phyloP scores from a whole-genome alignment of 2,113 vertebrate genomes.

The Pomatostomus ruficeps region DNA sequence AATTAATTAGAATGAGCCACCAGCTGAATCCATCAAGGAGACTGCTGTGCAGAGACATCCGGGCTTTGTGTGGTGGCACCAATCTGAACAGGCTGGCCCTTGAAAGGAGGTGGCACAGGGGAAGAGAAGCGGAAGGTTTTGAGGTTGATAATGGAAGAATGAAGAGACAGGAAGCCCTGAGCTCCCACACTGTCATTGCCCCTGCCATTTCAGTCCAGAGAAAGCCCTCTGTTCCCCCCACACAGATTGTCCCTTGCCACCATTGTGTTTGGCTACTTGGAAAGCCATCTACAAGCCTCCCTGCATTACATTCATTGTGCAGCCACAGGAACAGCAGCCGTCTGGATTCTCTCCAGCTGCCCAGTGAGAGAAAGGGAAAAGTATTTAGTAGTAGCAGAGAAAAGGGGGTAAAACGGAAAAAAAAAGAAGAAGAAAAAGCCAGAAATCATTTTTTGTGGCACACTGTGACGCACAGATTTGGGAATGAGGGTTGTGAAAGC shows the following conservation, averaged over 20 bases:
- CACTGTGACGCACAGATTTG: constrained; percentile 17
- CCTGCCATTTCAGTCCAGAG: not conserved
- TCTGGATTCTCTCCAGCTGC: constrained; percentile 28
- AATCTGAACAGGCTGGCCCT: not conserved
- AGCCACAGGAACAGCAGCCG: not conserved
- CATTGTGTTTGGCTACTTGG: not conserved
- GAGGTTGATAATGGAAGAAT: not conserved
- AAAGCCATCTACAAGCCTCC: not conserved
- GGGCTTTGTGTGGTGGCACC: constrained; percentile 8
- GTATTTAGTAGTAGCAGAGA: not conserved
- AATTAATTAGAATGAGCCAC: not conserved
- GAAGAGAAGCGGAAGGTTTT: not conserved
- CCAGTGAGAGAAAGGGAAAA: constrained; percentile 25
- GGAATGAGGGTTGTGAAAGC: constrained; percentile 50
- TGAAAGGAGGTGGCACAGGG: not conserved
- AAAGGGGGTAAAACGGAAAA: not conserved
- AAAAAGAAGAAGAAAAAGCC: not conserved
- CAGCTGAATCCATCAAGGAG: not conserved
- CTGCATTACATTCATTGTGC: not conserved
- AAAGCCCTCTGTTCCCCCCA: not conserved
- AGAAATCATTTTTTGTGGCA: constrained; percentile 50
- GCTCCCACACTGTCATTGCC: not conserved
- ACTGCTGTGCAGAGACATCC: not conserved
- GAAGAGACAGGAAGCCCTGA: not conserved
- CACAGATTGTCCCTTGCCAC: not conserved